Evolutionary conservation across 2,888 invertebrate genomes (phyloP), one percentile per base, ranked within the genome.

Genomic region (Loripinus fragilis): DNA sequence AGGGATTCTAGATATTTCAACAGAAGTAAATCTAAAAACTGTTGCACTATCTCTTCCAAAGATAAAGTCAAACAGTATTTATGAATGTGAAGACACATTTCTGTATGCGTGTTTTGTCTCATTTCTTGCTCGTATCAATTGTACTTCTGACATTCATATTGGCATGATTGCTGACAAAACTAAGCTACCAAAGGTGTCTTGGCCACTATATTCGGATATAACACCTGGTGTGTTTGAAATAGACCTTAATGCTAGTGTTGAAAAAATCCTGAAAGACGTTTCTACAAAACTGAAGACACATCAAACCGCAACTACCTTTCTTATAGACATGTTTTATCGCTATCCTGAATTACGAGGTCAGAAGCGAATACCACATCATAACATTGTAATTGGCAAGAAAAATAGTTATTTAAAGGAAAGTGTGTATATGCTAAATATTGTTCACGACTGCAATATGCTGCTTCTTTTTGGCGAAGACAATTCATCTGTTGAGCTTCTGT

Each of bases 61-160:
- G 12, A 71, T 74, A 28, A 69, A 70, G 38, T 38, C 66, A 2
- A 30, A 60, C 28, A 42, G 30, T 1, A 20, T 42, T 17, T 50
- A 30, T 33, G 45, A 71, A 2, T 38, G 69, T n/a, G 42, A 74
- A 20, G 71, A 67, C 2, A 68, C 65, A 25, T 78, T 78, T 35
- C 33, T 85, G 10, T 74, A 78, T 28, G 76, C 87, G 10, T 77
- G 78, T 33, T 87, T 89, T 74, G 76, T 87, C 2, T 82, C 86
- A 10, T 89, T 89, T 55, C 35, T 89, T 2, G 87, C 83, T 8
- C 70, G 89, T 52, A 82, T 84, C n/a, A 86, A 83, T 66, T 89
- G 89, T 45, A 70, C 81, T 7, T 42, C 80, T 15, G 71, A 64
- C 12, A 82, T 89, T 3, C 85, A 84, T 48, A 55, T 89, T 41